These are phyloP conservation scores for Siphamia tubifer DNA, from an alignment of 2,113 vertebrate genomes.

Conservation along the genomic window DNA sequence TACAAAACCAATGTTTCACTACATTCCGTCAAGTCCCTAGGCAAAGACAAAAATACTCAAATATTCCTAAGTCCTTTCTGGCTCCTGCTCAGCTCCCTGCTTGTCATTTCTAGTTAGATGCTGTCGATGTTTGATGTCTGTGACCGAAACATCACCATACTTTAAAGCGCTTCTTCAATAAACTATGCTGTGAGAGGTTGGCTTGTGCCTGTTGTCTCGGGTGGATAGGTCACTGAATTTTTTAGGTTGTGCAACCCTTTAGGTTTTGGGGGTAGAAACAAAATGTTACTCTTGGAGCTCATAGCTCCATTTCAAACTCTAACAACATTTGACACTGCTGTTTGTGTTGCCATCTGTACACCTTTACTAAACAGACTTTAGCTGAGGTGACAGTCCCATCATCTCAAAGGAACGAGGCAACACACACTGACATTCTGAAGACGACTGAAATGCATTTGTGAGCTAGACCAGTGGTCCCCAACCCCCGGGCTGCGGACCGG, in stretches of 20 bases:
- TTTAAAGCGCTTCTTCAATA: conserved; percentile 38
- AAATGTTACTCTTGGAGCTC: conserved; percentile 21
- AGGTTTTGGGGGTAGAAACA: conserved; percentile 15
- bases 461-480: too few relatives aligned
- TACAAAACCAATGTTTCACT: not conserved
- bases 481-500: too few relatives aligned
- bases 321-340: not conserved
- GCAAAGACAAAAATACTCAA: not conserved
- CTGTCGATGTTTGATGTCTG: conserved; percentile 7
- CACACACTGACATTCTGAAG: not conserved
- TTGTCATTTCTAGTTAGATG: conserved; percentile 21
- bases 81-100: conserved; percentile 4
- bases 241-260: not conserved
- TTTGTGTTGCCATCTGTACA: not conserved
- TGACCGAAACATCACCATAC: conserved; percentile 28
- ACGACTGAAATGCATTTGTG: not conserved
- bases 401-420: not conserved
- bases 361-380: not conserved
- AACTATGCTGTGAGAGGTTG: conserved; percentile 8
- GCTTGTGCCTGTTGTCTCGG: not conserved
- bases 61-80: not conserved
- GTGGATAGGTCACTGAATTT: conserved; percentile 16
- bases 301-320: not conserved
- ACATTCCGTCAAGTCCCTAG: not conserved
- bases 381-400: not conserved